Evolutionary conservation across 2,113 vertebrate genomes (phyloP), one percentile per base, ranked within the genome.

Genomic region (Pollimyrus isidori): DNA sequence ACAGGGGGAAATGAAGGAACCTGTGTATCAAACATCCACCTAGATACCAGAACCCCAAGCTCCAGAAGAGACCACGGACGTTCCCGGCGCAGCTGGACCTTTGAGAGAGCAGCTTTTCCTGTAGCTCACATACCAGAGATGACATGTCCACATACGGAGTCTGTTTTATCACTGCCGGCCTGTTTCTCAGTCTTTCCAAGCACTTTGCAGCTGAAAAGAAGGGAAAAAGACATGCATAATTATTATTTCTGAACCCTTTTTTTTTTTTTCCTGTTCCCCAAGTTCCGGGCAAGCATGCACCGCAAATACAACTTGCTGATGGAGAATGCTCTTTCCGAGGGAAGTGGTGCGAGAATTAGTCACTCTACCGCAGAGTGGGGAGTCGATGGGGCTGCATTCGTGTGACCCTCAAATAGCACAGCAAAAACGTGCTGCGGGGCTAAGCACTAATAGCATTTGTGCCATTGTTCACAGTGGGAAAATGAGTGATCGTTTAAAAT

Each of bases 161-260:
- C 95, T 0, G 91, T 88, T 62, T 91, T 83, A 45, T 90, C 48
- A 3, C 89, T 95, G 85, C 95, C 96, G 19, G 94, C 90, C 88
- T 92, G 91, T 0, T 46, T 92, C 90, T 95, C 94, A 0, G 76
- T 92, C 90, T 93, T 94, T 82, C 95, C 95, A 39, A 92, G 93
- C 7, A 93, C 92, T 53, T 95, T 96, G 91, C 96, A 96, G 76
- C 96, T 96, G 92, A 23, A 88, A 23, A 88, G 90, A 89, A 90
- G 17, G 89, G 30, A 89, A 6, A 89, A 52, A 48, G 35, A 90
- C 73, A 82, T 86, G 82, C 13, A 89, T 7, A 89, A 17, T 45
- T 62, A 69, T 53, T 82, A 87, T 69, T 89, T 89, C 90, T 89
- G 49, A 92, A 90, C 73, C 58, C 2, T 53, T 73, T 89, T 84